Evolutionary conservation across 2,797 vertebrate species (phyloP).

Genomic region (Arrhamphus sclerolepis): DNA sequence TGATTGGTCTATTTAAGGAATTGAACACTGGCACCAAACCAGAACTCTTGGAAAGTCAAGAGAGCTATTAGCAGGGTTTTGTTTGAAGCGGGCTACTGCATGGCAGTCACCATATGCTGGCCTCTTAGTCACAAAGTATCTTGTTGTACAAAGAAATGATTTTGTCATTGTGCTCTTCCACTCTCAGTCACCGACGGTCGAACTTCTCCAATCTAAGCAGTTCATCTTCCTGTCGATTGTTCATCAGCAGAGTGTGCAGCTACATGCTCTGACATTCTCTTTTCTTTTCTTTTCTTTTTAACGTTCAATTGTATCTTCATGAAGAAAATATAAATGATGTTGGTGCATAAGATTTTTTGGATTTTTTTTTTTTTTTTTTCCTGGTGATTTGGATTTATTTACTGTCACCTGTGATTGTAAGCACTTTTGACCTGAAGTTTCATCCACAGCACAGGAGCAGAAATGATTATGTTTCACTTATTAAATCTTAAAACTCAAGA

Average conservation of each 20-base stretch:
- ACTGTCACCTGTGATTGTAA: slow-evolving; percentile 22
- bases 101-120: slow-evolving; percentile 45
- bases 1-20: slow-evolving; percentile 37
- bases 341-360: slow-evolving; percentile 15
- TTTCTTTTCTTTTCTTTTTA: neutral
- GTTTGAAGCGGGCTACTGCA: slow-evolving; percentile 49
- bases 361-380: slow-evolving; percentile 3
- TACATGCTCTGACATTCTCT: slow-evolving; percentile 32
- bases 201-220: slow-evolving; percentile 34
- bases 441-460: slow-evolving; percentile 8
- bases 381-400: neutral
- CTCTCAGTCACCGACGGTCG: slow-evolving; percentile 18
- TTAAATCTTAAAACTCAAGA: slow-evolving; percentile 6
- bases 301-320: slow-evolving; percentile 7
- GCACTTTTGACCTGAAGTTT: slow-evolving; percentile 19
- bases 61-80: slow-evolving; percentile 44
- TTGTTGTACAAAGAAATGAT: slow-evolving; percentile 54
- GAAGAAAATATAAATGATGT: neutral
- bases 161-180: slow-evolving; percentile 30
- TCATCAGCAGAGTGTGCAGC: neutral
- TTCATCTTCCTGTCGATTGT: neutral
- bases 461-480: slow-evolving; percentile 28
- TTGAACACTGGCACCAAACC: slow-evolving; percentile 51
- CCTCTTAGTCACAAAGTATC: slow-evolving; percentile 52
- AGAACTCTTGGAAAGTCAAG: slow-evolving; percentile 34